Percentiles rank a stretch among this genome's conserved stretches.
Conservation (phyloP, 2,113 vertebrate species). For the Patagioenas fasciata region DNA sequence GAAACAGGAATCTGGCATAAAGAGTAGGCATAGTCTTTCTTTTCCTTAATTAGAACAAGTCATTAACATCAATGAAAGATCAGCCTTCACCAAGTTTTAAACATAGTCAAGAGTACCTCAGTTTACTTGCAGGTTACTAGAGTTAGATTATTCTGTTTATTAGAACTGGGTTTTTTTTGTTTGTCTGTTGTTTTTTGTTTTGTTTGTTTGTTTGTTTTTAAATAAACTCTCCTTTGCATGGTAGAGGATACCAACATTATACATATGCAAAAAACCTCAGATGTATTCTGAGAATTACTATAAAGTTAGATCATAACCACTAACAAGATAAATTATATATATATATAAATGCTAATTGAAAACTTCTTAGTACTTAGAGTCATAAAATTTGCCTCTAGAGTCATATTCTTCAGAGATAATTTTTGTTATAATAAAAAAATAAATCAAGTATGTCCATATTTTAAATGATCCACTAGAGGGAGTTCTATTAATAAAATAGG, state of each 20-base stretch:
- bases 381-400: not conserved
- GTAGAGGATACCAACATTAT: not conserved
- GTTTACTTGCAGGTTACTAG: not conserved
- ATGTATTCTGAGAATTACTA: not conserved
- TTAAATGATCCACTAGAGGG: constrained; percentile 47
- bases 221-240: not conserved
- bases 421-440: not conserved
- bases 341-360: not conserved
- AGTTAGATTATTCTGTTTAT: not conserved
- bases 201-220: not conserved
- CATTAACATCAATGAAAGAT: not conserved
- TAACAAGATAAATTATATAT: not conserved
- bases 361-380: not conserved
- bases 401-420: not conserved
- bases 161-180: not conserved
- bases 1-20: not conserved
- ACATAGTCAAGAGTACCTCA: not conserved
- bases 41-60: not conserved
- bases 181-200: not conserved
- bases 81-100: not conserved
- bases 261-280: not conserved
- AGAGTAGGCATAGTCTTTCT: not conserved
- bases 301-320: not conserved
- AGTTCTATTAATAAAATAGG: constrained; percentile 27
- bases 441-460: not conserved